Percentiles rank a stretch among this genome's conserved stretches.
These are phyloP conservation scores for Sebastes diaconus DNA, from an alignment of 2,797 vertebrate genomes.

Conservation along the genomic window DNA sequence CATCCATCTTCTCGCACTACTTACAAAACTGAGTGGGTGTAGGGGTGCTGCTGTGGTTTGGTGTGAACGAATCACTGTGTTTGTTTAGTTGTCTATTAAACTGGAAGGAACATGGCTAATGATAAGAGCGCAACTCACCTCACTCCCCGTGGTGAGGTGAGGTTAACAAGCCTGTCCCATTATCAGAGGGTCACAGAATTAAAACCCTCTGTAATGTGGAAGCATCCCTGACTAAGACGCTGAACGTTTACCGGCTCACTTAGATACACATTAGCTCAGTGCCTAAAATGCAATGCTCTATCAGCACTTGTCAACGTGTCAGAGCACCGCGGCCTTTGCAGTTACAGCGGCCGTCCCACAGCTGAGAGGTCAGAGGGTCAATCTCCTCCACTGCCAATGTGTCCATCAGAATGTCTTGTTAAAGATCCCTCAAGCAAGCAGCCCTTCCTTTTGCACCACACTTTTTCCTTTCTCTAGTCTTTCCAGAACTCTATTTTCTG, in stretches of 20 bases:
- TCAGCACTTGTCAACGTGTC: constrained; percentile 28
- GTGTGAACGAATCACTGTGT: constrained; percentile 4
- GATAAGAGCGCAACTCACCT: constrained; percentile 14
- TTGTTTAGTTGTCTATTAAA: constrained; percentile 24
- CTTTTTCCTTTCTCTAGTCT: background rate
- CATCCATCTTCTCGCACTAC: constrained; percentile 18
- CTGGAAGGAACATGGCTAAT: constrained; percentile 5
- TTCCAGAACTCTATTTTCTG: background rate
- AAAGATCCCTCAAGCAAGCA: background rate
- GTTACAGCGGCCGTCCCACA: constrained; percentile 11
- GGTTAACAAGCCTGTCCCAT: background rate
- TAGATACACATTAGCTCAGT: background rate
- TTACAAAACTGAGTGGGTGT: constrained; percentile 26
- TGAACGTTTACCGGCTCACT: background rate
- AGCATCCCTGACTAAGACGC: background rate
- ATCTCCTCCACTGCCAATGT: constrained; percentile 20
- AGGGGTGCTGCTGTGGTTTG: background rate
- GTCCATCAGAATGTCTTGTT: constrained; percentile 43
- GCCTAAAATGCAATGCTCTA: background rate
- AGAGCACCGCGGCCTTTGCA: constrained; percentile 1
- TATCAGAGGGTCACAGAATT: constrained; percentile 5
- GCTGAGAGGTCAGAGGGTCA: constrained; percentile 34
- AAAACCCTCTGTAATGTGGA: constrained; percentile 7
- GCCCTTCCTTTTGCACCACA: background rate
- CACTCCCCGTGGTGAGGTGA: background rate